phyloP scores from a whole-genome alignment of 1,140 invertebrate species.

The Halesus radiatus region DNA sequence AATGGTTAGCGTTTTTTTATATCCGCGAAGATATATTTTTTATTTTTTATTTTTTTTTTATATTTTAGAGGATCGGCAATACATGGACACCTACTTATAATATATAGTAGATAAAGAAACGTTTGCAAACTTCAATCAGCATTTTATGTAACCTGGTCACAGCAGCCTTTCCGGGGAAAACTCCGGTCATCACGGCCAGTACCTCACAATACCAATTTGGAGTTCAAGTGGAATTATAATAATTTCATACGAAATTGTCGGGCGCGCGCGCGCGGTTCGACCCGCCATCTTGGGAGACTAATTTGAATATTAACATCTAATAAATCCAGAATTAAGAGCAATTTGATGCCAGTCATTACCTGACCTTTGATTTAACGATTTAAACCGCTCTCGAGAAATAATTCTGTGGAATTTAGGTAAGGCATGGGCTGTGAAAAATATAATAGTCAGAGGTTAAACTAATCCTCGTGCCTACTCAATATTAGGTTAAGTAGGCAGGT shows the following conservation, averaged over 20 bases:
- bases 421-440: too few species aligned
- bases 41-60: too few species aligned
- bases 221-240: slow-evolving; percentile 52
- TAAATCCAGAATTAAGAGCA: slow-evolving; percentile 22
- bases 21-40: too few species aligned
- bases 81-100: too few species aligned
- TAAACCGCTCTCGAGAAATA: slow-evolving; percentile 9
- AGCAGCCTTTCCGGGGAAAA: not conserved
- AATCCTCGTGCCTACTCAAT: too few species aligned
- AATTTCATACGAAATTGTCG: slow-evolving; percentile 53
- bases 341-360: slow-evolving; percentile 31
- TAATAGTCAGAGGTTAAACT: too few species aligned
- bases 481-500: too few species aligned
- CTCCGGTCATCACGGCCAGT: slow-evolving; percentile 37
- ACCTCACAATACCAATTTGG: slow-evolving; percentile 51
- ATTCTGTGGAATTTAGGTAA: not conserved
- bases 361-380: slow-evolving; percentile 14
- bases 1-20: too few species aligned
- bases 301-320: slow-evolving; percentile 39
- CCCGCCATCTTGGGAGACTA: not conserved
- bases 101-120: too few species aligned
- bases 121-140: too few species aligned
- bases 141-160: not conserved
- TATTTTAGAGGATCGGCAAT: too few species aligned
- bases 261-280: slow-evolving; percentile 48